Evolutionary conservation across 2,888 invertebrate species (phyloP).

Genomic region (Rhopalosiphum nymphaeae): DNA sequence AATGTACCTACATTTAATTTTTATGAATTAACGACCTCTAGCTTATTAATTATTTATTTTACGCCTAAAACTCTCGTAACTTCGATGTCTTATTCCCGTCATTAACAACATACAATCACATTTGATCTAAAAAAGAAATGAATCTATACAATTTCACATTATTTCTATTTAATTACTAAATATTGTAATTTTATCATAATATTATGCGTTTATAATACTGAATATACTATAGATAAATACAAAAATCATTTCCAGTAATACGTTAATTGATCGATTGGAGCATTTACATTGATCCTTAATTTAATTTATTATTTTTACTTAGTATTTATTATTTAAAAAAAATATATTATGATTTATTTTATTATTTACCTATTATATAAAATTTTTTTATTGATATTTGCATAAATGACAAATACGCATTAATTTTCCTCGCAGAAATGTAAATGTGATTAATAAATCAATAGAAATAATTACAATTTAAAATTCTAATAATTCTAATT

Average conservation of each 20-base stretch:
- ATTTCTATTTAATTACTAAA: neutral
- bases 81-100: neutral
- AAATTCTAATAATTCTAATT: no score
- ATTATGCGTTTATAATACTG: neutral
- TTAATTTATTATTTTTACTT: no score
- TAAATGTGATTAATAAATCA: neutral
- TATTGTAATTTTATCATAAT: neutral
- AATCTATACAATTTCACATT: neutral
- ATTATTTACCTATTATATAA: neutral
- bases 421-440: neutral
- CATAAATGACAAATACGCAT: neutral
- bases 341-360: neutral
- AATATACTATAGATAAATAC: neutral
- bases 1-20: neutral
- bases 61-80: neutral
- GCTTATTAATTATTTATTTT: neutral
- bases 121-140: neutral
- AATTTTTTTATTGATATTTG: neutral
- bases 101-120: neutral
- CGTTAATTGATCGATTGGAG: neutral
- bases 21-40: neutral
- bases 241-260: neutral
- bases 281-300: neutral
- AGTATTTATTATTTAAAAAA: no score
- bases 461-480: neutral